Base-by-base conservation (phyloP, 2,113 vertebrate species). In the Probosciger aterrimus region DNA sequence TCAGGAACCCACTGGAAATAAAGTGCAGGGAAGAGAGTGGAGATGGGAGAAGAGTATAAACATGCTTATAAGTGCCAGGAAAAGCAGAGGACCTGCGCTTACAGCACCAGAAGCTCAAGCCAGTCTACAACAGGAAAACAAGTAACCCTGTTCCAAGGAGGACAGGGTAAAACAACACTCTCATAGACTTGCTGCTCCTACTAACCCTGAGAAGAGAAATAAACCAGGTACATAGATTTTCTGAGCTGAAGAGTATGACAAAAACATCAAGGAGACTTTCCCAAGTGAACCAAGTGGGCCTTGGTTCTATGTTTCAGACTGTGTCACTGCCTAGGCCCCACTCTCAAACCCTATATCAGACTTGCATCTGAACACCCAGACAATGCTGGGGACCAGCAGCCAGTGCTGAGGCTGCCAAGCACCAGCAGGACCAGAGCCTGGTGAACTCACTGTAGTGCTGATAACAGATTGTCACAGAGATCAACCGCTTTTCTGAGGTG, bases 21-120 rank as follows among this genome's bases (percentile, higher is more conserved):
- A 93, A 96, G 88, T 23, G 64, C 64, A 92, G 77, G 81, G 69
- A 39, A 81, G n/a, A 92, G 69, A 59, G 64, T 39, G 67, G 55
- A 23, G 5, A 46, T 84, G 23, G 80, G 39, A 77, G 41, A 77
- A 25, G 31, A 43, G 25, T 27, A 25, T 30, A 37, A 76, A 93
- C 41, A 53, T 14, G 44, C 80, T 79, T 63, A 14, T 10, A 65
- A 60, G 41, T 47, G 63, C 57, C 78, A 93, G 87, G 47, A 90
- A 86, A 62, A 39, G 50, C 7, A 5, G 19, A 92, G 24, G 27
- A 95, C 57, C 82, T 89, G 84, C 55, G 71, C 77, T 79, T 59
- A 55, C 37, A 76, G 77, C 46, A 84, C 43, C 65, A 91, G 64
- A 75, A 94, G 75, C 39, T 35, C 73, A 95, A 91, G 92, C 31